These are phyloP conservation scores for Ganaspis brasiliensis DNA, from an alignment of 2,888 invertebrate genomes.

Conservation along the genomic window DNA sequence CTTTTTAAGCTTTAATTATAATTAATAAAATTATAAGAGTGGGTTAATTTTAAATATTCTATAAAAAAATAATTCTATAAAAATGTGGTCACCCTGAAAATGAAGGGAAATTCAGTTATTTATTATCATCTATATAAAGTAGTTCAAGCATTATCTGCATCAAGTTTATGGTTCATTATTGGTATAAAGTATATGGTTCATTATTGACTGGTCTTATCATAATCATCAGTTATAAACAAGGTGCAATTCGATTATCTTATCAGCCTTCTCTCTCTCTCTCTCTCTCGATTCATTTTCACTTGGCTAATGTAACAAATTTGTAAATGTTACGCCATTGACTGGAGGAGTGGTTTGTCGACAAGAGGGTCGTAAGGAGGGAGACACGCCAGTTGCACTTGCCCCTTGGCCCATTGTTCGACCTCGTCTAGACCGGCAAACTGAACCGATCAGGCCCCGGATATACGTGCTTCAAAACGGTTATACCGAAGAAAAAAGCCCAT, in stretches of 20 bases:
- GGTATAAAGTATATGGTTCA: too few species aligned
- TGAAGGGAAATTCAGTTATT: too few species aligned
- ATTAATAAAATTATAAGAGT: too few species aligned
- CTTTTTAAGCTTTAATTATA: too few species aligned
- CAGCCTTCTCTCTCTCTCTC: conserved; percentile 6
- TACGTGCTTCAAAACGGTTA: conserved; percentile 41
- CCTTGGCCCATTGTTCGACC: conserved; percentile 72
- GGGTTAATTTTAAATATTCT: too few species aligned
- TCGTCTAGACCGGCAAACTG: conserved; percentile 51
- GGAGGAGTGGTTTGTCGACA: conserved; percentile 43
- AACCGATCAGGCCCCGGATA: conserved; percentile 44
- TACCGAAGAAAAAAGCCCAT: neutral
- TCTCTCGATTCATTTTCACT: neutral
- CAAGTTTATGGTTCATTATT: too few species aligned
- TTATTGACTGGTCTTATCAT: neutral
- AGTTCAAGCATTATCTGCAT: too few species aligned
- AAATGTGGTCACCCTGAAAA: too few species aligned
- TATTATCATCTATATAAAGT: too few species aligned
- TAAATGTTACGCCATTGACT: conserved; percentile 42
- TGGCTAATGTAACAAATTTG: neutral
- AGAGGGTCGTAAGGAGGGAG: conserved; percentile 52
- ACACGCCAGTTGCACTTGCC: conserved; percentile 74
- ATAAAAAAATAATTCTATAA: too few species aligned
- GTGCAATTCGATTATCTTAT: conserved; percentile 3
- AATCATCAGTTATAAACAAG: neutral